Evolutionary conservation across 2,113 vertebrate species (phyloP).

Genomic region (Salvelinus sp.): DNA sequence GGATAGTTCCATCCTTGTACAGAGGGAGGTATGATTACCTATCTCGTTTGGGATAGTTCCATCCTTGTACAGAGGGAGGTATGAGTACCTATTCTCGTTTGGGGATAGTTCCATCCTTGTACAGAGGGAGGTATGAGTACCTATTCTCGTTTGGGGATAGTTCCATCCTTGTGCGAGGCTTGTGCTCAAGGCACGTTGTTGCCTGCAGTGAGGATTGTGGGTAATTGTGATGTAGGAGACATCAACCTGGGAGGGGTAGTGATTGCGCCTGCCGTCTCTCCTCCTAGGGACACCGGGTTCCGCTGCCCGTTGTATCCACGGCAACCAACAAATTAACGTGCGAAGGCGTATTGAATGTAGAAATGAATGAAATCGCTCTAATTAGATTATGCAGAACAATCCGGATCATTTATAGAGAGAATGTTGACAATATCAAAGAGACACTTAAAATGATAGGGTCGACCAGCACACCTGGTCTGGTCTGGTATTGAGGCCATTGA

Average conservation of each 20-base stretch:
- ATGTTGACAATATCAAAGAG: slow-evolving; percentile 21
- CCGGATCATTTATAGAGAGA: slow-evolving; percentile 60
- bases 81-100: no score
- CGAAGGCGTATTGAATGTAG: slow-evolving; percentile 65
- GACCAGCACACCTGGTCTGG: neutral
- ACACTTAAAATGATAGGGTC: neutral
- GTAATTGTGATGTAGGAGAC: slow-evolving; percentile 27
- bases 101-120: no score
- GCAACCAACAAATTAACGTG: slow-evolving; percentile 59
- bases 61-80: neutral
- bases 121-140: neutral
- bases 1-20: no score
- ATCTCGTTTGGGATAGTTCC: no score
- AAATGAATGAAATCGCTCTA: slow-evolving; percentile 69
- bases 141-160: no score
- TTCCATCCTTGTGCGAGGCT: no score
- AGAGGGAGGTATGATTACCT: neutral
- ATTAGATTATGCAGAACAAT: slow-evolving; percentile 69
- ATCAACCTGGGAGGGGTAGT: slow-evolving; percentile 32
- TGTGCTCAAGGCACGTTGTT: neutral
- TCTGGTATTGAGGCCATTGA: neutral
- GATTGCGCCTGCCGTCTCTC: slow-evolving; percentile 8
- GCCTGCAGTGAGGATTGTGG: neutral
- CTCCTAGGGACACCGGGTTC: no score
- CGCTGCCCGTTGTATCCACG: slow-evolving; percentile 43